These are phyloP conservation scores for Poicephalus meyeri DNA, from an alignment of 2,113 vertebrate species.

Conservation along the genomic window DNA sequence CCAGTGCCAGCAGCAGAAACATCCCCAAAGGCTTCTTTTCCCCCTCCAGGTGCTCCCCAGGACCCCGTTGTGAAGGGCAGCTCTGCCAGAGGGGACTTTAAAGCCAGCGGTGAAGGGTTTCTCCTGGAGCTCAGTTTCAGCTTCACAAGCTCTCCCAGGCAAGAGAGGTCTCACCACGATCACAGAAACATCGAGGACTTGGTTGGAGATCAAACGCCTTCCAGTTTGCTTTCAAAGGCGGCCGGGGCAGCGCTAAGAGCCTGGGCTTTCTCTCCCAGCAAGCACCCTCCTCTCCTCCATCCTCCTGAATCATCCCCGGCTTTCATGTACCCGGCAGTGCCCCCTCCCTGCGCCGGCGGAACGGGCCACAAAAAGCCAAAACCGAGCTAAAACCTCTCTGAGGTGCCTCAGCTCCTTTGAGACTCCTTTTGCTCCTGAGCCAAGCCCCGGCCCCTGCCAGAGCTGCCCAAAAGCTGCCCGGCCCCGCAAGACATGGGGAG, in stretches of 20 bases:
- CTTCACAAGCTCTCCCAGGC: neutral
- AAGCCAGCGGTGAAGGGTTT: neutral
- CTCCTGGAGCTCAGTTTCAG: neutral
- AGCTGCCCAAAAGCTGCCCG: neutral
- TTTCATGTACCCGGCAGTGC: neutral
- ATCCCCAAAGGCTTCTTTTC: fast-evolving
- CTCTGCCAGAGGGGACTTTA: neutral
- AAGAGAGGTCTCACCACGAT: neutral
- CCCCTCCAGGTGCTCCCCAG: fast-evolving
- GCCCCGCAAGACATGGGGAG: fast-evolving
- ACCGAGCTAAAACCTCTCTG: neutral
- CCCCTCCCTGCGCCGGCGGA: fast-evolving
- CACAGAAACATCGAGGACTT: neutral
- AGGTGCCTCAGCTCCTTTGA: neutral
- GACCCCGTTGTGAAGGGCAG: fast-evolving
- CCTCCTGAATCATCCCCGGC: neutral
- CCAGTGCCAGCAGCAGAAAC: neutral
- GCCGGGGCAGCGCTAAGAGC: neutral
- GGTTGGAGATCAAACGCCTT: neutral
- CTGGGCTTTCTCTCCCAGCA: conserved; percentile 12
- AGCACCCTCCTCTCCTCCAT: neutral
- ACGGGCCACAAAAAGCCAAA: neutral
- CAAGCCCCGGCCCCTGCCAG: neutral
- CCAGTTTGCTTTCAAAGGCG: neutral
- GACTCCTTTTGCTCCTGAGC: fast-evolving